Base-by-base conservation (phyloP, 2,113 vertebrate genomes). In the Semnornis frantzii region DNA sequence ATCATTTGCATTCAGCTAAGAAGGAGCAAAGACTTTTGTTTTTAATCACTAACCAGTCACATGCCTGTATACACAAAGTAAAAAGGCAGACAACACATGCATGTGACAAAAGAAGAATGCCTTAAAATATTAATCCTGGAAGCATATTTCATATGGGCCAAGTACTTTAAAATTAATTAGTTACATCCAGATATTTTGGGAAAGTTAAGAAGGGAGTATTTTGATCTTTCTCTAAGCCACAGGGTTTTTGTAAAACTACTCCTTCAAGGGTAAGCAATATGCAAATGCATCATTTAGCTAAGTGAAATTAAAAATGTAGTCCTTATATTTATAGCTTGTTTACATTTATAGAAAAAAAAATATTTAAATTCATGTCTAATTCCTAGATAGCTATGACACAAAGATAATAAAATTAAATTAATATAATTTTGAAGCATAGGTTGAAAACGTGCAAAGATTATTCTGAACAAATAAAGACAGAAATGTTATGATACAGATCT, bases 61-160 rank as follows among this genome's bases (percentile, higher is more conserved):
- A 62, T 70, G 48, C 34, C 48, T 46, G 10, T 44, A 92, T 87
- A 75, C 66, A 85, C 50, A 74, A 78, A 94, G 34, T 21, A 86
- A 84, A 84, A 48, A 77, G 74, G 50, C 83, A 96, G 95, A 54
- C 66, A 85, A 82, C 57, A 73, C 42, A 83, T 42, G 80, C 63
- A 63, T 4, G 30, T 31, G 55, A 55, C 74, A 63, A 58, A 42
- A 81, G 21, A 18, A 60, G 30, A n/a, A 46, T 28, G 44, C 74
- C 90, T 76, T 82, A 76, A 74, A 76, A 25, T 17, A 74, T 59
- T 34, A 52, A 66, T 82, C 85, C 69, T 85, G 18, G 46, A 73
- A 93, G 54, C 50, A 34, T 17, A 60, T 24, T 89, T 93, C 48
- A 31, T 71, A 48, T 14, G 16, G 83, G 30, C 48, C 77, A 80